Evolutionary conservation across 2,888 invertebrate genomes (phyloP), one percentile per base, ranked within the genome.

Genomic region (Mythimna vitellina): DNA sequence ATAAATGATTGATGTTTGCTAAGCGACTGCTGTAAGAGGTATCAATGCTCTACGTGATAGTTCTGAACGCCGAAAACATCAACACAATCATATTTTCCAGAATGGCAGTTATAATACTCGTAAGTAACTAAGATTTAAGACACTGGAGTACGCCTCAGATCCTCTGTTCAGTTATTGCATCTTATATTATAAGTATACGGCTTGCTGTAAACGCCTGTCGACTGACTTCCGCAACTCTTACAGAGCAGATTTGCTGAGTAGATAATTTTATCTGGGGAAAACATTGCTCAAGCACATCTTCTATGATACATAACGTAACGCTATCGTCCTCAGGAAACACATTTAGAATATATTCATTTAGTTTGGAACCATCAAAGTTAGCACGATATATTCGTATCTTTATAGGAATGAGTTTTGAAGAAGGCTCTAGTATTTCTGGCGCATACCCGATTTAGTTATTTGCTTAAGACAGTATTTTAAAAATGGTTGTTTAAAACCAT

Each of bases 381-480:
- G 14, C 9, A 49, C 9, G 6, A 10, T 10, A 20, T 5, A 22
- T 49, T 1, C 3, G 10, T 60, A 1, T 10, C 8, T 29, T 9
- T 38, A 38, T 12, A n/a, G 6, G 12, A n/a, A 20, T 6, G 5
- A 25, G 7, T 56, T n/a, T 63, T n/a, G 12, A 10, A 61, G 25
- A 22, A 14, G 22, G 12, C 10, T 60, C 8, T 51, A 51, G 32
- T 22, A 29, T 29, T 20, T 22, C 17, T 17, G 12, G 17, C 25
- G 12, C 12, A 25, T 20, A 46, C 9, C 49, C 29, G 32, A 57
- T 56, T 66, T 54, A 56, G 9, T 29, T 76, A 51, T 80, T 76
- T 54, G 54, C 20, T 60, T 0, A 63, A 49, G 5, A 14, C 29
- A 65, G 35, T 66, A 54, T 54, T 29, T 58, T 66, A 53, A 60